A percentile compares a stretch with the other conserved stretches of the same genome.
Conservation (phyloP, 2,797 vertebrate genomes). For the Syndactyla subalaris region DNA sequence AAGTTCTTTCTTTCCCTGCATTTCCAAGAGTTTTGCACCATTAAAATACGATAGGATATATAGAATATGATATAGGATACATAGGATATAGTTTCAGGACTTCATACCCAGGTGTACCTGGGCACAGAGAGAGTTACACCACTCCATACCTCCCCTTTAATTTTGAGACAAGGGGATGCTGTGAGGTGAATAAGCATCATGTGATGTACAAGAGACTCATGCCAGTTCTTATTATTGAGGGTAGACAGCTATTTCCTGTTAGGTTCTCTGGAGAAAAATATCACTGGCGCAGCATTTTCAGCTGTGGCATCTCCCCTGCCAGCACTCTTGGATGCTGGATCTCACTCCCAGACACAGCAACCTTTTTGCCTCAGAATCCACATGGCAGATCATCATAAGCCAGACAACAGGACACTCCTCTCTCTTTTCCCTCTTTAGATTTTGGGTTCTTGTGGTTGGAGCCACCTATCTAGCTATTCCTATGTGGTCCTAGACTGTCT, state of each 20-base stretch:
- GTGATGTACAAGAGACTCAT: neutral
- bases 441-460: neutral
- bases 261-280: neutral
- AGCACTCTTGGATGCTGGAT: neutral
- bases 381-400: neutral
- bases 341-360: neutral
- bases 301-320: neutral
- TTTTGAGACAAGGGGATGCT: neutral
- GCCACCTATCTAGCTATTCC: neutral
- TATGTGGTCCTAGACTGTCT: neutral
- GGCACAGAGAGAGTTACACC: neutral
- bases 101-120: neutral
- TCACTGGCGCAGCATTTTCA: neutral
- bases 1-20: neutral
- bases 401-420: neutral
- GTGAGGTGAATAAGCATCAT: neutral
- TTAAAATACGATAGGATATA: neutral
- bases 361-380: neutral
- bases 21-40: neutral
- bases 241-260: neutral
- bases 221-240: neutral
- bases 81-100: neutral
- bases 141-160: neutral
- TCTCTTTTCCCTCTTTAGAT: neutral
- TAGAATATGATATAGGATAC: neutral